Conservation (phyloP, 2,797 vertebrate genomes). For the Acanthopagrus latus region DNA sequence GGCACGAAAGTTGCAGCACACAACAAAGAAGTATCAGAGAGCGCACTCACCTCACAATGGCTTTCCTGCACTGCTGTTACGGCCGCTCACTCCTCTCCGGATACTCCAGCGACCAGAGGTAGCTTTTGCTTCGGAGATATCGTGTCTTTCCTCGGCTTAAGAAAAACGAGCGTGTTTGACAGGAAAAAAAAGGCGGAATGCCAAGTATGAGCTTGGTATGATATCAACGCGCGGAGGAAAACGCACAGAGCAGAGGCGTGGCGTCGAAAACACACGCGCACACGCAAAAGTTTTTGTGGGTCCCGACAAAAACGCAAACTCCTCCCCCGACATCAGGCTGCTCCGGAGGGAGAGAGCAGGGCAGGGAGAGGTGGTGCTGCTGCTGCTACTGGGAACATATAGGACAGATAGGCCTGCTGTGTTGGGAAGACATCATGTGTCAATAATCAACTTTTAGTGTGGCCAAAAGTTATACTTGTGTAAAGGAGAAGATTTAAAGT, state of each 20-base stretch:
- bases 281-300: constrained; percentile 82
- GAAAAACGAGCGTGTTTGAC: constrained; percentile 69
- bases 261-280: constrained; percentile 74
- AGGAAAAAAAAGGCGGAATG: constrained; percentile 83
- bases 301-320: constrained; percentile 65
- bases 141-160: constrained; percentile 41
- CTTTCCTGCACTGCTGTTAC: constrained; percentile 52
- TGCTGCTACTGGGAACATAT: no score
- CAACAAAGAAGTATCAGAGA: constrained; percentile 82
- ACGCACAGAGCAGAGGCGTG: constrained; percentile 82
- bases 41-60: constrained; percentile 81
- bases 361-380: neutral
- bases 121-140: neutral
- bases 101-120: neutral
- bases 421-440: no score
- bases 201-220: constrained; percentile 86
- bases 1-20: constrained; percentile 79
- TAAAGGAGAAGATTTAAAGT: no score
- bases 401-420: no score
- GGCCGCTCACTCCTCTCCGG: constrained; percentile 24
- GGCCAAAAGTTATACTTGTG: no score
- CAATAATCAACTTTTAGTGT: no score
- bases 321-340: constrained; percentile 74
- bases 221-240: constrained; percentile 83
- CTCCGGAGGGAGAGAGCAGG: constrained; percentile 1